phyloP scores from a whole-genome alignment of 2,797 vertebrate species.

The Bryconaethiops microstoma region DNA sequence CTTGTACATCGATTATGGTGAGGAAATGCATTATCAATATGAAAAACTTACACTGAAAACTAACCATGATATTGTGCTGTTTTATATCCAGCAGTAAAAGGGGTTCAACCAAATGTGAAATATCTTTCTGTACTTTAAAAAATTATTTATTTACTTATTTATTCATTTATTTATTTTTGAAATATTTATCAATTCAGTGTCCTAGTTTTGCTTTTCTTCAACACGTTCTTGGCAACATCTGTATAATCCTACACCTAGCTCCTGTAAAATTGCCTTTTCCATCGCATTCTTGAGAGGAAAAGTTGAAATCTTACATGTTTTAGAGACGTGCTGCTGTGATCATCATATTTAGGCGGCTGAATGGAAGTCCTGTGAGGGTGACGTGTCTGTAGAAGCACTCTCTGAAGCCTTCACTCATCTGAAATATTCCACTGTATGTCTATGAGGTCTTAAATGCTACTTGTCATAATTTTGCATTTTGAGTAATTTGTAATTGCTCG shows the following conservation, averaged over 20 bases:
- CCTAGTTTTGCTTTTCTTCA: background rate
- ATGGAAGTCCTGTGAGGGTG: slow-evolving; percentile 8
- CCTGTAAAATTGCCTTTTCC: slow-evolving; percentile 30
- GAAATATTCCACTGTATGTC: slow-evolving; percentile 34
- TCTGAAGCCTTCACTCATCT: slow-evolving; percentile 24
- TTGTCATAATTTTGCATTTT: slow-evolving; percentile 46
- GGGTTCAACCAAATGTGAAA: slow-evolving; percentile 12
- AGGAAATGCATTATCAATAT: background rate
- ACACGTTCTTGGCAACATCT: slow-evolving; percentile 14
- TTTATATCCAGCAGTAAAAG: slow-evolving; percentile 6
- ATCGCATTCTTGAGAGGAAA: slow-evolving; percentile 4
- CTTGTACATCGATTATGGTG: background rate
- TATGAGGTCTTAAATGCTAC: slow-evolving; percentile 42
- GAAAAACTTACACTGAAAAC: background rate
- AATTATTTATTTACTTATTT: slow-evolving; percentile 4
- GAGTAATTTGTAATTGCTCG: slow-evolving; percentile 56
- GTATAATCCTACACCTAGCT: slow-evolving; percentile 26
- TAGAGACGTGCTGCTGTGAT: slow-evolving; percentile 14
- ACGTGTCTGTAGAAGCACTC: slow-evolving; percentile 24
- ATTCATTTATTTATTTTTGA: slow-evolving; percentile 17
- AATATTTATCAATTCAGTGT: slow-evolving; percentile 11
- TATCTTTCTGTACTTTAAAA: background rate
- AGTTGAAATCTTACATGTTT: background rate
- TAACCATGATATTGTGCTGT: slow-evolving; percentile 14
- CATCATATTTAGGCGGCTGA: background rate